These are phyloP conservation scores for Drosophila varians DNA, from an alignment of 1,140 invertebrate genomes.

Conservation along the genomic window DNA sequence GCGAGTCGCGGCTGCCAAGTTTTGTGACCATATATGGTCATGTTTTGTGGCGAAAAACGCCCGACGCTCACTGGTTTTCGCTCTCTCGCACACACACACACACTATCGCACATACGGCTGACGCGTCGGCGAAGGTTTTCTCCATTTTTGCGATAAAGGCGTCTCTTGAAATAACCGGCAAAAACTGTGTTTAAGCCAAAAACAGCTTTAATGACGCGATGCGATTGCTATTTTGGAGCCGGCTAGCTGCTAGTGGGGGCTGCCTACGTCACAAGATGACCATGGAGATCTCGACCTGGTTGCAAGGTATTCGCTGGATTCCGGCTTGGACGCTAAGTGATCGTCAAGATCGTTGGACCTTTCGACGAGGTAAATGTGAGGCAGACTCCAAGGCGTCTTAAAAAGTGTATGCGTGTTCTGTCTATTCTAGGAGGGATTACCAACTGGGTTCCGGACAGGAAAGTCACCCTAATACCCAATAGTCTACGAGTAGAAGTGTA, in stretches of 20 bases:
- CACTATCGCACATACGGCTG: background rate
- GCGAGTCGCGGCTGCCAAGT: constrained; percentile 53
- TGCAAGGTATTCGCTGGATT: background rate
- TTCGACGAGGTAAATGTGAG: background rate
- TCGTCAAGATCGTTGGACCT: background rate
- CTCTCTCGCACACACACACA: constrained; percentile 28
- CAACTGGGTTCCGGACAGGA: too few relatives aligned
- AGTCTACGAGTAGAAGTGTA: too few relatives aligned
- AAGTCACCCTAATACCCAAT: too few relatives aligned
- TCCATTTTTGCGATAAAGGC: constrained; percentile 58
- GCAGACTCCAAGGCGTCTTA: background rate
- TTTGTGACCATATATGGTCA: constrained; percentile 84
- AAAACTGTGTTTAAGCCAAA: constrained; percentile 42
- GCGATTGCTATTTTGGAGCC: constrained; percentile 46
- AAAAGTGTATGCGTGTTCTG: background rate
- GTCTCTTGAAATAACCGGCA: constrained; percentile 48
- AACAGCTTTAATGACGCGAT: constrained; percentile 58
- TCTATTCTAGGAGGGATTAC: background rate
- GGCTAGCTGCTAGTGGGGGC: background rate
- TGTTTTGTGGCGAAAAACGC: constrained; percentile 71
- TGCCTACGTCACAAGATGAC: constrained; percentile 49
- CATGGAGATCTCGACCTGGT: background rate
- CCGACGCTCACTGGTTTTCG: constrained; percentile 45
- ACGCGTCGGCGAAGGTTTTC: constrained; percentile 53
- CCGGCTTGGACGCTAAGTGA: background rate